Evolutionary conservation across 1,140 invertebrate genomes (phyloP), one percentile per base, ranked within the genome.

Genomic region (Theocolax elegans): DNA sequence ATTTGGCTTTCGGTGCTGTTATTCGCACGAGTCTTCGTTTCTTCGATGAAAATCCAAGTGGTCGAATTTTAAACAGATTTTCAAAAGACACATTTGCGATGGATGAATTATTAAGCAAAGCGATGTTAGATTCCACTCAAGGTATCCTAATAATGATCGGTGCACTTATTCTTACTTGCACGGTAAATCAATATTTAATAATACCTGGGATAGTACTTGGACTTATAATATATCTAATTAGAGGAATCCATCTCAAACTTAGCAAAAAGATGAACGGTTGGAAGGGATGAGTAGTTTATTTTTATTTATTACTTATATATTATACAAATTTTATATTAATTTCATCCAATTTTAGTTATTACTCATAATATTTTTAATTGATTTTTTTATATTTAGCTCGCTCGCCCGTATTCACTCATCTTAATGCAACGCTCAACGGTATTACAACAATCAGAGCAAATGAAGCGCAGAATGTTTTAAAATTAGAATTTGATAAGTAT

Each of bases 361-460:
- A 35, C 4, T 6, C 31, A 10, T 35, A 10, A 23, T 49, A 6
- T 35, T 6, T 35, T n/a, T n/a, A n/a, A n/a, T n/a, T n/a, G n/a
- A 35, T 35, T 35, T 35, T 35, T 6, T 35, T 10, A 35, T 35
- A 79, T 79, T 42, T 77, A 92, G 91, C 89, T 65, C 87, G 90
- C 62, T 92, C 91, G 78, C 95, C 94, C 40, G 90, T 95, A 2
- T 94, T 94, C 74, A 94, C 94, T 15, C 95, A 97, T 80, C 85
- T 98, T 51, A 95, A 92, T 80, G 91, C 95, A 23, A 92, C 95
- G 0, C 84, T 97, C 1, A 92, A 94, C 82, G 96, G 96, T 4
- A 86, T 98, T 46, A 90, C 93, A 1, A 97, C 95, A 0, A 95
- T 98, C 62, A 87, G 96, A 64, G 94, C 95, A 0, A 95, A 93